These are phyloP conservation scores for Loriculus beryllinus DNA, from an alignment of 2,797 vertebrate species.

Conservation along the genomic window DNA sequence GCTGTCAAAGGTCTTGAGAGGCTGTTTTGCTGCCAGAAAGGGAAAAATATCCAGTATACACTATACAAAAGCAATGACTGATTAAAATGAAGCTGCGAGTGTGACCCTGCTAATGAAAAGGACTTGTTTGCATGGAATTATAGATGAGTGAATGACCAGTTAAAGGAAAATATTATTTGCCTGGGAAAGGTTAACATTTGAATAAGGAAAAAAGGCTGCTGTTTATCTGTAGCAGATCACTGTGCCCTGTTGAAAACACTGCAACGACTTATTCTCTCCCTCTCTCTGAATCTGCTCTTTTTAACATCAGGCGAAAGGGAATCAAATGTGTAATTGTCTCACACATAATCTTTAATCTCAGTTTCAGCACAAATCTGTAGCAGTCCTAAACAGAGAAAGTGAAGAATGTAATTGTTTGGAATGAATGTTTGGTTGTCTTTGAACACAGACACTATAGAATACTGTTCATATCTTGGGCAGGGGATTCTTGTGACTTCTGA, in stretches of 20 bases:
- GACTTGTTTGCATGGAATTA: background rate
- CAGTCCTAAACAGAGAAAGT: background rate
- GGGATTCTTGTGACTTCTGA: background rate
- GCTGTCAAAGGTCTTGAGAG: conserved; percentile 4
- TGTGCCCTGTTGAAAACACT: background rate
- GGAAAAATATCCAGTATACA: background rate
- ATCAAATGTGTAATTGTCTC: conserved; percentile 38
- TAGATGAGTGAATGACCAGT: background rate
- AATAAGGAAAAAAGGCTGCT: conserved; percentile 20
- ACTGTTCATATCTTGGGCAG: background rate
- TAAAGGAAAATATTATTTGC: conserved; percentile 37
- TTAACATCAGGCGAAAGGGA: background rate
- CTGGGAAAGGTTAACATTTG: conserved; percentile 59
- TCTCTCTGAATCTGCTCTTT: conserved; percentile 16
- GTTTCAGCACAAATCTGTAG: background rate
- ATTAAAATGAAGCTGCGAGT: conserved; percentile 4
- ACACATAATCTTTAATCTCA: background rate
- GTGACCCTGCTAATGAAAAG: background rate
- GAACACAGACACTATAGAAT: background rate
- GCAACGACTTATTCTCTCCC: conserved; percentile 24
- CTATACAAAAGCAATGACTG: background rate
- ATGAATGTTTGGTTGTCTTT: background rate
- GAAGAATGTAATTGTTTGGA: conserved; percentile 27
- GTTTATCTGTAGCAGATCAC: conserved; percentile 24
- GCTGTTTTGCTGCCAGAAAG: background rate